Evolutionary conservation across 2,888 invertebrate genomes (phyloP).

Genomic region (Drosophila robusta): DNA sequence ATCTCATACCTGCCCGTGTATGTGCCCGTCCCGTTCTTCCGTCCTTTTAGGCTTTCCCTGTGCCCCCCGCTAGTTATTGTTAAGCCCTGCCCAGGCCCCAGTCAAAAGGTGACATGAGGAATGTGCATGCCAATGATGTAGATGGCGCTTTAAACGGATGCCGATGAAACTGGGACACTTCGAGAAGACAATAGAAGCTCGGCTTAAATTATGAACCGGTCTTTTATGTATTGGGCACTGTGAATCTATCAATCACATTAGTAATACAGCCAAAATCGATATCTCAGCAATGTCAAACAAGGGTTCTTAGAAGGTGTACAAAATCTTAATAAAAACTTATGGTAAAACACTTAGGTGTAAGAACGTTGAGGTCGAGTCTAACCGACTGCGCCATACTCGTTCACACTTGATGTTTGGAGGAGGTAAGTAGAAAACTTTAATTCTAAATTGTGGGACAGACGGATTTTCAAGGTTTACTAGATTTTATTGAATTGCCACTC

Average conservation of each 20-base stretch:
- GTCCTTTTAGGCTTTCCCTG: conserved; percentile 15
- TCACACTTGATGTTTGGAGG: too few relatives aligned
- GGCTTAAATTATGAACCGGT: conserved; percentile 35
- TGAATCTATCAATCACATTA: not conserved
- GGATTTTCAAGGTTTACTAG: too few relatives aligned
- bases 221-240: not conserved
- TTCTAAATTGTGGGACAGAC: too few relatives aligned
- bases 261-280: not conserved
- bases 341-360: too few relatives aligned
- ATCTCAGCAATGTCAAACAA: not conserved
- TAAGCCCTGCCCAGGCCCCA: conserved; percentile 32
- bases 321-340: too few relatives aligned
- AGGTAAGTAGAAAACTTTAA: too few relatives aligned
- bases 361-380: too few relatives aligned
- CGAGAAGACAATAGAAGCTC: conserved; percentile 18
- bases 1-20: conserved; percentile 11
- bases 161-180: conserved; percentile 64
- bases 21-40: conserved; percentile 15
- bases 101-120: conserved; percentile 50
- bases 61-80: conserved; percentile 39
- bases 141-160: conserved; percentile 49
- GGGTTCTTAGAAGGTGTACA: too few relatives aligned
- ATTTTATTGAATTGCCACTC: too few relatives aligned
- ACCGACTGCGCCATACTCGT: not conserved
- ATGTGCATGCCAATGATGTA: conserved; percentile 43